phyloP scores from a whole-genome alignment of 2,888 invertebrate species.

The Cosmia pyralina region DNA sequence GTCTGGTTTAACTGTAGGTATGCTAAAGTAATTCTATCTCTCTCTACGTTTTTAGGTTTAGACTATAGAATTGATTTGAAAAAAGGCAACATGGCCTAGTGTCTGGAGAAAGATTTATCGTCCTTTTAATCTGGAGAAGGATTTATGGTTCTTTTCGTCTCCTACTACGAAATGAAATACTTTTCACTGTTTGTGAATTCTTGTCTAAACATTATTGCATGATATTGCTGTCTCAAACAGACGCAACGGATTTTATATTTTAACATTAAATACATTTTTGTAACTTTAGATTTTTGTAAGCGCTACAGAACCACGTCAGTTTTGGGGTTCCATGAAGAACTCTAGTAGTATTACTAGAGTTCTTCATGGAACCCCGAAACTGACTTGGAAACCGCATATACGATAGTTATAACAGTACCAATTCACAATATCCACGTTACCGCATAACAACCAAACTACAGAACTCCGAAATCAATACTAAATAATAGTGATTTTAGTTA shows the following conservation, averaged over 20 bases:
- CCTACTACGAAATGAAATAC: constrained; percentile 1
- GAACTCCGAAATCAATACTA: constrained; percentile 49
- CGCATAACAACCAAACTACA: constrained; percentile 23
- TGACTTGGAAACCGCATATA: not conserved
- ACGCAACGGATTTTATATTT: not conserved
- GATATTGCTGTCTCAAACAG: not conserved
- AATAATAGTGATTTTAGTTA: constrained; percentile 51
- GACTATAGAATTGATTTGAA: constrained; percentile 5
- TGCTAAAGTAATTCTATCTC: not conserved
- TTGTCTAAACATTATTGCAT: not conserved
- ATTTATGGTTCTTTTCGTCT: constrained; percentile 21
- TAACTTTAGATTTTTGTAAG: not conserved
- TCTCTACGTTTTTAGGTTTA: not conserved
- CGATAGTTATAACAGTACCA: constrained; percentile 1
- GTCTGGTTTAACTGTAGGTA: not conserved
- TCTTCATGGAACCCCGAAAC: not conserved
- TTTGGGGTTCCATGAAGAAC: no score
- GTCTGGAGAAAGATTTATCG: constrained; percentile 16
- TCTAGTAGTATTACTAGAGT: not conserved
- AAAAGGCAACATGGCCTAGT: not conserved
- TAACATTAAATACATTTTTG: not conserved
- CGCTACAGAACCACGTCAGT: not conserved
- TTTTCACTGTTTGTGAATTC: constrained; percentile 1
- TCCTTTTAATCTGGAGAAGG: constrained; percentile 12
- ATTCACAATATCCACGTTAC: constrained; percentile 18